Evolutionary conservation across 2,113 vertebrate genomes (phyloP), one percentile per base, ranked within the genome.

Genomic region (Paramisgurnus dabryanus): DNA sequence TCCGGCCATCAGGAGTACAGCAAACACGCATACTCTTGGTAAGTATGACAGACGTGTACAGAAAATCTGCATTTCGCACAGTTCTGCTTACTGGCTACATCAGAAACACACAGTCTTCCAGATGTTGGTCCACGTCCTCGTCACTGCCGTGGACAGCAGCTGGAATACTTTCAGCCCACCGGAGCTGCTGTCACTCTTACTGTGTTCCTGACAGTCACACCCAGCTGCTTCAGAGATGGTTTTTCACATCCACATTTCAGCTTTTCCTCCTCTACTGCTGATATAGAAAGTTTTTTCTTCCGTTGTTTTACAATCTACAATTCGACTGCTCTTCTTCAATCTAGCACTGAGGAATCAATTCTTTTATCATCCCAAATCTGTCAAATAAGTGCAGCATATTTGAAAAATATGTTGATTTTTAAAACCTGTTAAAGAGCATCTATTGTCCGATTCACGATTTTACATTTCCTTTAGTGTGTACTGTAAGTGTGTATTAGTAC

Each of bases 131-230:
- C 86, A 87, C 82, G 78, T 80, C 86, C 73, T 27, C 79, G 90
- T 91, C 89, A 91, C 86, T 89, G 88, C 83, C 83, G 82, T 87
- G 85, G 86, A 85, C 79, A 80, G 83, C 80, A 88, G 80, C 85
- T 85, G 87, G 76, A 77, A 82, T 90, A 64, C 73, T 60, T 76
- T 76, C 84, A 77, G 80, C 69, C 80, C 83, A 66, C 87, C 85
- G 87, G 82, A 89, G 78, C 82, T 61, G 86, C 64, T 80, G 83
- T 84, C 86, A 84, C 84, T 86, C 75, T 82, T 41, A 17, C 58
- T 58, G 72, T 49, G 80, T 84, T 84, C 80, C 81, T 81, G 7
- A 1, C 80, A 80, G 88, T 89, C 87, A 84, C 47, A 15, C 8
- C 47, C 22, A 12, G 22, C 61, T 6, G 45, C 43, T 65, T 49